Evolutionary conservation across 2,888 invertebrate genomes (phyloP), one percentile per base, ranked within the genome.

Genomic region (Tupiocoris notatus): DNA sequence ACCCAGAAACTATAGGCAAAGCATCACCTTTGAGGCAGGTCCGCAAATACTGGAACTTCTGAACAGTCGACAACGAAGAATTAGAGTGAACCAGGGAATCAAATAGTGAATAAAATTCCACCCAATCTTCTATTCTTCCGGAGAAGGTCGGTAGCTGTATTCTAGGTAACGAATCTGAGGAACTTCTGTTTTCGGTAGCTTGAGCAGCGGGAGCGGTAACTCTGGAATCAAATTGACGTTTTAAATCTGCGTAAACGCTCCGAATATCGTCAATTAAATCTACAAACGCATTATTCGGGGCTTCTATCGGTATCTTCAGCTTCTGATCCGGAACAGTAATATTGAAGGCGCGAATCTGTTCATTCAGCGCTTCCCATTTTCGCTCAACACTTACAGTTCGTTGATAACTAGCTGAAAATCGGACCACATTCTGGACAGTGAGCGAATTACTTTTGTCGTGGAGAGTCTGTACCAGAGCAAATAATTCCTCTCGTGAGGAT

Each of bases 1-100:
- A 70, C 58, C 21, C 58, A 23, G 73, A 73, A n/a, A 73, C 63
- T 16, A 73, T 18, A 18, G 73, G 25, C 12, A 63, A 22, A n/a
- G 75, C 75, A 57, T 64, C 65, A n/a, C 75, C 59, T 18, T 24
- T 57, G 24, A 75, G 23, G 24, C 58, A 25, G n/a, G 62, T 18
- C 17, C 24, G 6, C 2, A 75, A 56, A 18, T 75, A 75, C n/a
- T 75, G 75, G 16, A 75, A 65, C 58, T 75, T 75, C 24, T 75
- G 57, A n/a, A 66, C 58, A 1, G 9, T 1, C 6, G 75, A 56
- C 1, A 75, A 17, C 6, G 12, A 22, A 18, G 23, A 23, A 23
- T 75, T 24, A 6, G 24, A 18, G 22, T 75, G 75, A 9, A 75
- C 58, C 57, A 75, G 57, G 1, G 75, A 65, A 17, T 64, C 66